Evolutionary conservation across 2,797 vertebrate species (phyloP).

Genomic region (Lophotriccus pileatus): DNA sequence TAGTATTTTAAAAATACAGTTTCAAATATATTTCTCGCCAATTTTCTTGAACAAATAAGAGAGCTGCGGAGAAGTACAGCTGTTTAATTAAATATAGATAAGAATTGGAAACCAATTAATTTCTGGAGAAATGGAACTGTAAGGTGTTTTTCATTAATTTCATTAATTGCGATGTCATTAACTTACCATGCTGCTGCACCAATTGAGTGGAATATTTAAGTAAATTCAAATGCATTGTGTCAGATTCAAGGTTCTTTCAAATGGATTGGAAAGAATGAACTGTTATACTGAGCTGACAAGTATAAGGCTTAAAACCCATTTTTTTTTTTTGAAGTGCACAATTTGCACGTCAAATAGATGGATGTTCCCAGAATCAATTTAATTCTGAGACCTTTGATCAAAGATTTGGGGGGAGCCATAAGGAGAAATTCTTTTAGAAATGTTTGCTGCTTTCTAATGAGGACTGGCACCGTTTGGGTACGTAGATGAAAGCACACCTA

Average conservation of each 20-base stretch:
- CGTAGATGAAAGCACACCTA: constrained; percentile 25
- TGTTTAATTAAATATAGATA: constrained; percentile 40
- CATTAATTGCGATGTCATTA: constrained; percentile 36
- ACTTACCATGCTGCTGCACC: neutral
- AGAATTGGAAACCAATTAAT: constrained; percentile 27
- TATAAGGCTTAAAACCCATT: neutral
- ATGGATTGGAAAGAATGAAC: constrained; percentile 7
- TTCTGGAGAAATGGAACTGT: neutral
- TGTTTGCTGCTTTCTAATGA: constrained; percentile 26
- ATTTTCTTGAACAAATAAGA: neutral
- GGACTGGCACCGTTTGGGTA: constrained; percentile 17
- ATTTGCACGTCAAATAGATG: constrained; percentile 37
- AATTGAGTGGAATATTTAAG: constrained; percentile 7
- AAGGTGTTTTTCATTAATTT: constrained; percentile 26
- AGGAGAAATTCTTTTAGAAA: neutral
- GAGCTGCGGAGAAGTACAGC: neutral
- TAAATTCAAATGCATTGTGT: constrained; percentile 17
- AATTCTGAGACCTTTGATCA: constrained; percentile 23
- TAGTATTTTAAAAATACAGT: neutral
- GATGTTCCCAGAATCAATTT: constrained; percentile 38
- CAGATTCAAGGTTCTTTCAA: constrained; percentile 21
- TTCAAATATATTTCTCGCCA: neutral
- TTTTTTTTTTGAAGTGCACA: constrained; percentile 13
- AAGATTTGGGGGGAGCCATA: neutral
- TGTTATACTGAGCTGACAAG: constrained; percentile 37